A percentile compares a stretch with the other conserved stretches of the same genome.
These are phyloP conservation scores for Chymomyza fuscimana DNA, from an alignment of 2,888 invertebrate genomes.

Conservation along the genomic window DNA sequence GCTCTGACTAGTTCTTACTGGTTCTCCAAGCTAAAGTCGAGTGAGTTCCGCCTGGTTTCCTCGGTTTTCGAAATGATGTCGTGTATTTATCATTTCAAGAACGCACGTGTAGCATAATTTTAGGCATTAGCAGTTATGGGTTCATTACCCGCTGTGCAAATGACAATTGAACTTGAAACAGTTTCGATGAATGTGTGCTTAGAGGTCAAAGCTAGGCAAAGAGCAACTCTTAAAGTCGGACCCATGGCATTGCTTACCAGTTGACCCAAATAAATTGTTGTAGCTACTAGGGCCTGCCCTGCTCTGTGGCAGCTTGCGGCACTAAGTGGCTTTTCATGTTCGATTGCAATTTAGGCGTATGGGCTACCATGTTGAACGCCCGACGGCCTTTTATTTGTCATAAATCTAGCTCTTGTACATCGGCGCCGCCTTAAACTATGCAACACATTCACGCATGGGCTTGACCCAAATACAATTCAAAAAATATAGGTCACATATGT, in stretches of 20 bases:
- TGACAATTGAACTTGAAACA: conserved; percentile 33
- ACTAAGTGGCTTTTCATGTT: conserved; percentile 71
- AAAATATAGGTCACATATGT: not conserved
- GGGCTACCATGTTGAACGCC: conserved; percentile 1
- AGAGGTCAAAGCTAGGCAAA: not conserved
- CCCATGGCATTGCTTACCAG: conserved; percentile 2
- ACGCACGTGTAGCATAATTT: conserved; percentile 53
- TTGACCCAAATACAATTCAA: not conserved
- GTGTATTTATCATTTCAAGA: conserved; percentile 28
- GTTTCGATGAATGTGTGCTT: not conserved
- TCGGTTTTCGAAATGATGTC: conserved; percentile 45
- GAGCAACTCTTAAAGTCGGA: conserved; percentile 26
- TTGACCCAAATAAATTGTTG: conserved; percentile 50
- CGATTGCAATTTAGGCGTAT: conserved; percentile 63
- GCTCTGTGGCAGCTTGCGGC: conserved; percentile 12
- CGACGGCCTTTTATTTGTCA: conserved; percentile 23
- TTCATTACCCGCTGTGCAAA: conserved; percentile 64
- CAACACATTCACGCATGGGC: not conserved
- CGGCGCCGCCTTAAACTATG: conserved; percentile 19
- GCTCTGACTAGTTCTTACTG: not conserved
- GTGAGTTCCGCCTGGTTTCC: not conserved
- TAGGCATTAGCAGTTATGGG: conserved; percentile 50
- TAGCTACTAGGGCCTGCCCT: not conserved
- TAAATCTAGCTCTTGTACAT: conserved; percentile 58
- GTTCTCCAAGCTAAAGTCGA: not conserved